These are phyloP conservation scores for Pangasianodon hypophthalmus DNA, from an alignment of 2,113 vertebrate genomes.

Conservation along the genomic window DNA sequence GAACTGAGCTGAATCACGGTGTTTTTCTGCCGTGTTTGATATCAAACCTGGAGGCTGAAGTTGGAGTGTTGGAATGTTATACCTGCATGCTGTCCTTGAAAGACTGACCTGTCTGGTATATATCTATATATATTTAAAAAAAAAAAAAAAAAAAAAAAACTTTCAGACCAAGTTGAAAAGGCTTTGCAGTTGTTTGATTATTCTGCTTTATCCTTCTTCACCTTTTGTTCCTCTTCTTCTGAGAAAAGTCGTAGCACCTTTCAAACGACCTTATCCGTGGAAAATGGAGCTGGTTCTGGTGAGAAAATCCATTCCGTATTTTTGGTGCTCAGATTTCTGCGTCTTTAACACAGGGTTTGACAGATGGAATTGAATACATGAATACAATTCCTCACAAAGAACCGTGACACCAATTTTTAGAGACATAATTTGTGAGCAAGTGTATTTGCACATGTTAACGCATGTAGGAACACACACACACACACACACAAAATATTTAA, in stretches of 20 bases:
- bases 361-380: not conserved
- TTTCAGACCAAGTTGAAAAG: constrained; percentile 36
- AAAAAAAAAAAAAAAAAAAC: not conserved
- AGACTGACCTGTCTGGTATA: constrained; percentile 24
- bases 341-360: constrained; percentile 40
- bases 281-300: not conserved
- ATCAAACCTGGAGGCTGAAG: constrained; percentile 5
- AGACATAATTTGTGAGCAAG: constrained; percentile 5
- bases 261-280: not conserved
- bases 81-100: constrained; percentile 11
- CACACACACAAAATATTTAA: constrained; percentile 17
- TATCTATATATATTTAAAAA: not conserved
- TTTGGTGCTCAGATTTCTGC: not conserved
- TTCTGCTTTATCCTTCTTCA: constrained; percentile 37
- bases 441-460: constrained; percentile 44
- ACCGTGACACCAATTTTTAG: constrained; percentile 15
- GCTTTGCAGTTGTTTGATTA: constrained; percentile 26
- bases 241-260: constrained; percentile 1
- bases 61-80: constrained; percentile 21
- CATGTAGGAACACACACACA: not conserved
- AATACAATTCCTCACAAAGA: not conserved
- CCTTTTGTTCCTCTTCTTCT: not conserved
- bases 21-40: not conserved
- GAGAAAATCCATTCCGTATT: not conserved
- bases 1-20: not conserved